Evolutionary conservation across 1,140 invertebrate species (phyloP).

Genomic region (Brachionus rubens): DNA sequence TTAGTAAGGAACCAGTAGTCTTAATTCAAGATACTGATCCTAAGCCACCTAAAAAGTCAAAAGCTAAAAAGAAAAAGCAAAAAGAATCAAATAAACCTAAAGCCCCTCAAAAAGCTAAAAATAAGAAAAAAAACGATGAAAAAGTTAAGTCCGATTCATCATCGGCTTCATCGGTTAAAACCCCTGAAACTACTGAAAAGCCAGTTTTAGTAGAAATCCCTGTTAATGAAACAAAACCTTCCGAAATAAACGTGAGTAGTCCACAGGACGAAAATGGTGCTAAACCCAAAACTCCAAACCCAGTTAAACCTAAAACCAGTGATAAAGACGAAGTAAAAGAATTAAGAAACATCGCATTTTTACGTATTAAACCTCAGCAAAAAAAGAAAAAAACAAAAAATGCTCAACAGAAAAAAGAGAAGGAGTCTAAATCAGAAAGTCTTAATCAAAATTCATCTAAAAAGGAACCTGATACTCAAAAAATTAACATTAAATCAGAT

Average conservation of each 20-base stretch:
- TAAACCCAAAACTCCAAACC: too few relatives aligned
- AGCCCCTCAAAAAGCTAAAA: background rate
- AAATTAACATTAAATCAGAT: background rate
- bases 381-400: slow-evolving; percentile 29
- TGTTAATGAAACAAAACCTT: background rate
- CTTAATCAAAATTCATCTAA: background rate
- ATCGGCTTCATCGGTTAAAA: too few relatives aligned
- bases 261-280: background rate
- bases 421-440: background rate
- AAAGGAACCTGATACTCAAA: background rate
- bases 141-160: background rate
- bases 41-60: background rate
- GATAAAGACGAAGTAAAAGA: background rate
- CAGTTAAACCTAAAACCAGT: too few relatives aligned
- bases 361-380: background rate
- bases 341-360: slow-evolving; percentile 27
- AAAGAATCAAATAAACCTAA: background rate
- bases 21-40: background rate
- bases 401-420: background rate
- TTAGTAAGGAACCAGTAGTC: background rate
- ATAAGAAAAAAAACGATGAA: background rate
- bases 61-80: slow-evolving; percentile 31
- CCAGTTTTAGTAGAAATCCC: background rate
- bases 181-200: background rate
- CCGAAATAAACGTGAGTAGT: background rate